A percentile compares a stretch with the other conserved stretches of the same genome.
Evolutionary conservation across 2,888 invertebrate genomes (phyloP).

Genomic region (Clostera curtula): DNA sequence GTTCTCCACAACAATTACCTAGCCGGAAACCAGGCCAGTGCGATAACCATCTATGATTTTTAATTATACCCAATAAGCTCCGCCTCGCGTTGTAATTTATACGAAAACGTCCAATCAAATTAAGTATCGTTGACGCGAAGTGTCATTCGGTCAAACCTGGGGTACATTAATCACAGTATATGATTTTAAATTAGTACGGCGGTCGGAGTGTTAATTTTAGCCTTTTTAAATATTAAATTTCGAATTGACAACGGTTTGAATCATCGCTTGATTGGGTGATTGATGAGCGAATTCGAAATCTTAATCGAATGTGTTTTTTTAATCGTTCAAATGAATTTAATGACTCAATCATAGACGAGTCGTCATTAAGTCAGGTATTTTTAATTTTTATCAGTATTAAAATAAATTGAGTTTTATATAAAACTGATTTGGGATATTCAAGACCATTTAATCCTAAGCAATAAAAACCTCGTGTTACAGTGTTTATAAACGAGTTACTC

Average conservation of each 20-base stretch:
- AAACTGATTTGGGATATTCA: too few species aligned
- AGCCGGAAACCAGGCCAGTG: constrained; percentile 57
- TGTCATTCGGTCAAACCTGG: constrained; percentile 34
- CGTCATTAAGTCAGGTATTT: constrained; percentile 5
- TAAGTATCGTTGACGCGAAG: constrained; percentile 55
- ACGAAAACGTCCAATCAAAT: constrained; percentile 69
- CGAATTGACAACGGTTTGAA: constrained; percentile 35
- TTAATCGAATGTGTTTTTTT: constrained; percentile 17
- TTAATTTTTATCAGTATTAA: too few species aligned
- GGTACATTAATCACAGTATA: constrained; percentile 56
- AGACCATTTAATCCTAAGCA: too few species aligned
- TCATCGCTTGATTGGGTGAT: constrained; percentile 27
- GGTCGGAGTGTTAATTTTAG: constrained; percentile 33
- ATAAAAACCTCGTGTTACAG: too few species aligned
- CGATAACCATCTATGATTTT: constrained; percentile 62
- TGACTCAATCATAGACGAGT: constrained; percentile 10
- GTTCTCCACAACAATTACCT: constrained; percentile 44
- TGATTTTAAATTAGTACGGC: constrained; percentile 27
- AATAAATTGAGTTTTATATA: too few species aligned
- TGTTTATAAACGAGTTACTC: too few species aligned
- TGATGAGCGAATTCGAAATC: constrained; percentile 20
- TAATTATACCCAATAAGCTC: constrained; percentile 59
- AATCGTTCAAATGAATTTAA: constrained; percentile 13
- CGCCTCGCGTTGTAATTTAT: constrained; percentile 57
- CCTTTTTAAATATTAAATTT: constrained; percentile 34